Evolutionary conservation across 2,888 invertebrate genomes (phyloP).

Genomic region (Orthosia cruda): DNA sequence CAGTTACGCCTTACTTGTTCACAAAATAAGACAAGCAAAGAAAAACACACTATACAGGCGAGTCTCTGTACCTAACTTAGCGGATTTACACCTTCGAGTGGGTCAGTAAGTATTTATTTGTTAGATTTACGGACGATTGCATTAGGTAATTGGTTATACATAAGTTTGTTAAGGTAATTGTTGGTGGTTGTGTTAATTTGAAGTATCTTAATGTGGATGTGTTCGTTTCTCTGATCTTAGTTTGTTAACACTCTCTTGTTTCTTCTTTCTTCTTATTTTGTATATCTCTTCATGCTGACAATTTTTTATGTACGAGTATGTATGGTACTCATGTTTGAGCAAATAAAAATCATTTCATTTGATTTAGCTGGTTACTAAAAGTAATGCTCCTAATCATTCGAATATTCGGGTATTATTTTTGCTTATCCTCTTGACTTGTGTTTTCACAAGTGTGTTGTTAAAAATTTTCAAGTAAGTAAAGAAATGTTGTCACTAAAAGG

Average conservation of each 20-base stretch:
- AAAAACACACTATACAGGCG: background rate
- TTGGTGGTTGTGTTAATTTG: background rate
- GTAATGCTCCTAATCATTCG: too few relatives aligned
- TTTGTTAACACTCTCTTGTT: too few relatives aligned
- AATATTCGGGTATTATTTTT: too few relatives aligned
- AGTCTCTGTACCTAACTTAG: background rate
- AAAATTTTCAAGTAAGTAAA: too few relatives aligned
- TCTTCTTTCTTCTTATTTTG: too few relatives aligned
- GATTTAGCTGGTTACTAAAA: background rate
- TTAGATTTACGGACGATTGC: background rate
- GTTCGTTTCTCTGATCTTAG: background rate
- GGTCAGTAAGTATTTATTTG: conserved; percentile 1
- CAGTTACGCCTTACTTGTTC: background rate
- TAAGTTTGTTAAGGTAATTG: background rate
- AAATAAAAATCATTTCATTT: too few relatives aligned
- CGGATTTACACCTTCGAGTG: conserved; percentile 7
- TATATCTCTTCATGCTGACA: too few relatives aligned
- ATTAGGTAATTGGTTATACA: conserved; percentile 6
- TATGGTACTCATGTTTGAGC: too few relatives aligned
- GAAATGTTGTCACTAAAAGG: too few relatives aligned
- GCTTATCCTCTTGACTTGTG: too few relatives aligned
- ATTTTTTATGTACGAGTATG: too few relatives aligned
- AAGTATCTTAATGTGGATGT: background rate
- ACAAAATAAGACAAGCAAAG: background rate
- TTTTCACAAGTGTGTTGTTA: too few relatives aligned